phyloP scores from a whole-genome alignment of 1,140 invertebrate genomes.

The Ceratina japonica region DNA sequence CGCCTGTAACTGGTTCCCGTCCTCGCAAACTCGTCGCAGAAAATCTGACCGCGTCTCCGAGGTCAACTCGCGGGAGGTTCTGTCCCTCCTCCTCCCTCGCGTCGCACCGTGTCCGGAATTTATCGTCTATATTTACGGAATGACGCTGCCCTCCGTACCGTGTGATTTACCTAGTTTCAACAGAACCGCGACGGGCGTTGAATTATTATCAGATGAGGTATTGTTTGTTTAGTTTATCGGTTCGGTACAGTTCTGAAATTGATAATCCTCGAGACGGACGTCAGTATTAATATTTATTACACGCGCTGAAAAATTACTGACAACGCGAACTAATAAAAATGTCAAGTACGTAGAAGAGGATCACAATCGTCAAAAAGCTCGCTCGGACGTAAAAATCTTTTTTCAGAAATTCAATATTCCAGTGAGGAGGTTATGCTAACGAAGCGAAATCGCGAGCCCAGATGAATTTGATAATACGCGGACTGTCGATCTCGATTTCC shows the following conservation, averaged over 20 bases:
- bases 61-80: constrained; percentile 41
- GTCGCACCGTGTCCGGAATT: constrained; percentile 1
- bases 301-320: no score
- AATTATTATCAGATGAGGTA: no score
- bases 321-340: no score
- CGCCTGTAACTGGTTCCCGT: constrained; percentile 28
- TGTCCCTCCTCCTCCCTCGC: neutral
- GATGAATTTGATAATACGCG: no score
- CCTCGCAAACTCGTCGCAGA: neutral
- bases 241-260: no score
- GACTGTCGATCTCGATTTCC: neutral
- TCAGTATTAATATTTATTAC: no score
- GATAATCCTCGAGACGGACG: no score
- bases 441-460: no score
- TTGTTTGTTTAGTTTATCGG: neutral
- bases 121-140: constrained; percentile 31
- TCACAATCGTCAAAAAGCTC: no score
- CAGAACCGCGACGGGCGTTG: no score
- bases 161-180: neutral
- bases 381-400: no score
- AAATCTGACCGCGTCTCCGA: constrained; percentile 39
- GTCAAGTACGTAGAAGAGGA: no score
- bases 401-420: neutral
- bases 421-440: neutral
- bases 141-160: neutral